Evolutionary conservation across 2,113 vertebrate species (phyloP).

Genomic region (Vulpes ferrilata): DNA sequence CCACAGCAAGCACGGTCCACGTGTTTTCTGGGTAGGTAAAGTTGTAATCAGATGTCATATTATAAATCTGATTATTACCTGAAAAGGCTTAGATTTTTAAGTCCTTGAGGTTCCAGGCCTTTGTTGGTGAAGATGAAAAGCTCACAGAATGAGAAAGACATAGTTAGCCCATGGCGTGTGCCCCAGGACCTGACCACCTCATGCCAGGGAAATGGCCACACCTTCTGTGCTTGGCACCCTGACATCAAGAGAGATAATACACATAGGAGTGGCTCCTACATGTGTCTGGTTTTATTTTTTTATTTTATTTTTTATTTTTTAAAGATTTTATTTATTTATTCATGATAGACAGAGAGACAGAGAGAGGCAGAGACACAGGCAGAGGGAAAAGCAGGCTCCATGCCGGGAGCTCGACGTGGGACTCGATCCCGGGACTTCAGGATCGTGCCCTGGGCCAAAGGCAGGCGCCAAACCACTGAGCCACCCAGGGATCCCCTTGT

Average conservation of each 20-base stretch:
- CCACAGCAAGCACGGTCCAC: not conserved
- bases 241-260: not conserved
- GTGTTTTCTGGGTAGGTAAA: not conserved
- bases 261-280: too few species aligned
- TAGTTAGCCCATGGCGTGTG: not conserved
- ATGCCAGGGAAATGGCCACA: not conserved
- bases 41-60: not conserved
- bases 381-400: too few species aligned
- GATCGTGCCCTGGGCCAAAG: too few species aligned
- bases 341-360: too few species aligned
- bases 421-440: too few species aligned
- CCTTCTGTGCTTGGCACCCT: not conserved
- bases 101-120: not conserved
- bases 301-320: too few species aligned
- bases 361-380: too few species aligned
- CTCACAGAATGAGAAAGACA: not conserved
- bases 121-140: not conserved
- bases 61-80: not conserved
- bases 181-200: not conserved
- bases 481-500: too few species aligned
- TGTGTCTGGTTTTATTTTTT: not conserved
- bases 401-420: too few species aligned
- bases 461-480: too few species aligned
- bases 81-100: not conserved
- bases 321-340: too few species aligned